Evolutionary conservation across 1,140 invertebrate genomes (phyloP).

Genomic region (Holcopasites calliopsidis): DNA sequence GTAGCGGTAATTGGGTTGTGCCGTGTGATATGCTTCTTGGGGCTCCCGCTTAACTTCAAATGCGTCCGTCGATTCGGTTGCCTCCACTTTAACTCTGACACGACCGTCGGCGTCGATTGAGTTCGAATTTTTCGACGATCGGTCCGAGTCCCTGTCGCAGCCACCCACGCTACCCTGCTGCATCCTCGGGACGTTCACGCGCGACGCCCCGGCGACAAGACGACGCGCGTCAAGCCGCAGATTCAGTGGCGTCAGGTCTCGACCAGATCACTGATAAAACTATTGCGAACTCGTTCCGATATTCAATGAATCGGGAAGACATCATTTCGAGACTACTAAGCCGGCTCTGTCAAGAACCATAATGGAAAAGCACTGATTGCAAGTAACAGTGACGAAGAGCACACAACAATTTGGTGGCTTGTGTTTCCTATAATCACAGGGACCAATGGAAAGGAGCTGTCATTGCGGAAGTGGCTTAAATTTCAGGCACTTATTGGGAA

Average conservation of each 20-base stretch:
- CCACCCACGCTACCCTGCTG: conserved; percentile 69
- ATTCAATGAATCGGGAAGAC: neutral
- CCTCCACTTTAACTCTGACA: conserved; percentile 50
- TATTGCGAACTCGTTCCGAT: neutral
- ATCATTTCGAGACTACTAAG: conserved; percentile 3
- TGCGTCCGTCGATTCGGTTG: conserved; percentile 33
- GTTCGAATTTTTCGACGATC: conserved; percentile 27
- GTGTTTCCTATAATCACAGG: neutral
- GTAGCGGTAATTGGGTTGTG: conserved; percentile 34
- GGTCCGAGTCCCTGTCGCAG: conserved; percentile 38
- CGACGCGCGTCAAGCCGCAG: conserved; percentile 13
- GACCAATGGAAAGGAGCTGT: neutral
- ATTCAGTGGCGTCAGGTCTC: neutral
- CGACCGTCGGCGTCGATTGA: conserved; percentile 39
- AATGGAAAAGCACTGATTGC: neutral
- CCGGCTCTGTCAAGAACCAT: neutral
- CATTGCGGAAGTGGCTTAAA: neutral
- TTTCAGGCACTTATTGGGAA: neutral
- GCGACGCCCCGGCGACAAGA: conserved; percentile 6
- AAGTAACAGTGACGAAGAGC: neutral
- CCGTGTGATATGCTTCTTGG: conserved; percentile 46
- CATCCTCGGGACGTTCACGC: conserved; percentile 56
- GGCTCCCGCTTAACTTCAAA: conserved; percentile 60
- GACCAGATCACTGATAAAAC: neutral
- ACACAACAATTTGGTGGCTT: neutral